A percentile compares a stretch with the other conserved stretches of the same genome.
phyloP scores from a whole-genome alignment of 2,888 invertebrate genomes.

The Eupithecia subumbrata region DNA sequence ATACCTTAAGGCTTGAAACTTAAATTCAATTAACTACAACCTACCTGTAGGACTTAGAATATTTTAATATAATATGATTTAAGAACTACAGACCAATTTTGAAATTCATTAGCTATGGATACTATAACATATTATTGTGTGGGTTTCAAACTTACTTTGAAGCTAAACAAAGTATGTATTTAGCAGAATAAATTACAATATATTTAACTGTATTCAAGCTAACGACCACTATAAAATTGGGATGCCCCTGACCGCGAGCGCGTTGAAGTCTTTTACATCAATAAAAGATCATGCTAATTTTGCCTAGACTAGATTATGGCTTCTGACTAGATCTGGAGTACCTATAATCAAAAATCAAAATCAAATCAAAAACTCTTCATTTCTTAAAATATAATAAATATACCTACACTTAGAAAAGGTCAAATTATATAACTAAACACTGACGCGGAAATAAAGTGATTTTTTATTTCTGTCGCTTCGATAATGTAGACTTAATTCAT shows the following conservation, averaged over 20 bases:
- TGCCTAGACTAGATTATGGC: not conserved
- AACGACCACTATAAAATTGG: not conserved
- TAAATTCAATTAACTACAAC: not conserved
- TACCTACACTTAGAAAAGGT: too few species aligned
- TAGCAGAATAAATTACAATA: not conserved
- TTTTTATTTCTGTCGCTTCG: too few species aligned
- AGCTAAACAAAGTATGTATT: not conserved
- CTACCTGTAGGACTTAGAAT: not conserved
- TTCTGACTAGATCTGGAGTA: not conserved
- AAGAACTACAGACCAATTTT: not conserved
- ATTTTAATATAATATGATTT: not conserved
- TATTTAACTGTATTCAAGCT: not conserved
- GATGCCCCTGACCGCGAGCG: slow-evolving; percentile 1
- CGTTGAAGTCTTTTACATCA: slow-evolving; percentile 39
- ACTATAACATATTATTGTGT: not conserved
- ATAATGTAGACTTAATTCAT: too few species aligned
- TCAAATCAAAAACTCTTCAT: too few species aligned
- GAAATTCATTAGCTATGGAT: not conserved
- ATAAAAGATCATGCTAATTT: not conserved
- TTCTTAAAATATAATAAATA: too few species aligned
- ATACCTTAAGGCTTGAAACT: not conserved
- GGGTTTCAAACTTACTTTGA: not conserved
- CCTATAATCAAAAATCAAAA: too few species aligned
- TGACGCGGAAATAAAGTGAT: too few species aligned
- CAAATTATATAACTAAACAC: too few species aligned